Evolutionary conservation across 2,797 vertebrate species (phyloP).

Genomic region (Ciconia nigra): DNA sequence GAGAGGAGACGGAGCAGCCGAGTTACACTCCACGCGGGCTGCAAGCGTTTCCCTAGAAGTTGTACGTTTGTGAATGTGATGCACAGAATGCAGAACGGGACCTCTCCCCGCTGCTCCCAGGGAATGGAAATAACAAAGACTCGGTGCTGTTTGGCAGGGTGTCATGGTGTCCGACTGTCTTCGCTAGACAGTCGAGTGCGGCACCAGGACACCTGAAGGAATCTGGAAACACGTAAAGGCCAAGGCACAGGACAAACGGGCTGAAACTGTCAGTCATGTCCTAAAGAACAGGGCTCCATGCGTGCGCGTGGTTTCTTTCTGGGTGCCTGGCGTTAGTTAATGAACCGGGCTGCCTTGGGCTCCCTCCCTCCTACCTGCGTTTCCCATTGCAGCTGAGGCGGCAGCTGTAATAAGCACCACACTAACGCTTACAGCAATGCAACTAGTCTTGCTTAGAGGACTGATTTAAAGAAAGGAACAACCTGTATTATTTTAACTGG

Average conservation of each 20-base stretch:
- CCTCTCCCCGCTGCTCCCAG: neutral
- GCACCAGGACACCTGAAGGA: neutral
- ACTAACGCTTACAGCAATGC: accelerated
- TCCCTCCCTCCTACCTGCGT: accelerated
- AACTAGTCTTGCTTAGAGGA: neutral
- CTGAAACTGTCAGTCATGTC: accelerated
- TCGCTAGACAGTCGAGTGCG: neutral
- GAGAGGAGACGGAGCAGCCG: neutral
- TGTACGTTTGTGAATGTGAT: accelerated
- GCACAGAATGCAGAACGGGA: accelerated
- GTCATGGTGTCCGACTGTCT: accelerated
- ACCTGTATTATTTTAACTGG: neutral
- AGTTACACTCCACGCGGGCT: accelerated
- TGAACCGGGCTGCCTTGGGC: accelerated
- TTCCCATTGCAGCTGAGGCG: neutral
- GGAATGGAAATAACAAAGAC: accelerated
- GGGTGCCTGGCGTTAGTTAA: accelerated
- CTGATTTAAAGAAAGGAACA: too few species aligned
- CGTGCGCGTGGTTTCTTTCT: accelerated
- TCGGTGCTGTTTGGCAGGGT: neutral
- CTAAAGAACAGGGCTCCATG: accelerated
- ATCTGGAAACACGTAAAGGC: accelerated
- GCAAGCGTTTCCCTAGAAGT: neutral
- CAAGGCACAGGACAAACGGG: accelerated
- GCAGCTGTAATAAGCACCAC: accelerated